These are phyloP conservation scores for Nycticebus coucang DNA, from an alignment of 2,113 vertebrate species.

Conservation along the genomic window DNA sequence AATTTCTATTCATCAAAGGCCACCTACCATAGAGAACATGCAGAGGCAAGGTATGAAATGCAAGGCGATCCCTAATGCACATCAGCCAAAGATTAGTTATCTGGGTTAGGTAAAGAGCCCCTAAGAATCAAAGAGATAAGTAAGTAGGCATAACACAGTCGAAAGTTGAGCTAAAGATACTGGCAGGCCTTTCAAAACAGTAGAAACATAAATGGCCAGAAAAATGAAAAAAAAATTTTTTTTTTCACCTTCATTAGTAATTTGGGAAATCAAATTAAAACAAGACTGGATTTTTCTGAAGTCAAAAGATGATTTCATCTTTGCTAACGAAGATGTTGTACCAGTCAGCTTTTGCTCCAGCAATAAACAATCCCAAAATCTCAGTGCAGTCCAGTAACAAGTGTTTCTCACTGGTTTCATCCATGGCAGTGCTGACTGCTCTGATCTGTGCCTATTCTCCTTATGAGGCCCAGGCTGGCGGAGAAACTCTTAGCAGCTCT, in stretches of 20 bases:
- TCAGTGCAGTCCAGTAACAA: neutral
- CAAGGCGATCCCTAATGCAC: neutral
- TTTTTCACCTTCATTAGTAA: neutral
- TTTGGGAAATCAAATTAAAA: neutral
- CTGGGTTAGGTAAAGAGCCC: rapidly evolving
- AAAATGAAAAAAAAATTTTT: neutral
- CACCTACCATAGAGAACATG: neutral
- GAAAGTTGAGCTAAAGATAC: neutral
- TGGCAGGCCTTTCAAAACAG: neutral
- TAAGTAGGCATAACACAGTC: neutral
- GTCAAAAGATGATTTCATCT: no score
- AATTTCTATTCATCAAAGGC: neutral
- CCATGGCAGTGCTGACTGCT: no score
- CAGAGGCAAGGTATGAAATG: neutral
- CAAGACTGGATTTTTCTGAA: rapidly evolving
- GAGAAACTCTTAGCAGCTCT: neutral
- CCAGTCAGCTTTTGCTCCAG: no score
- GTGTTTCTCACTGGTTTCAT: no score
- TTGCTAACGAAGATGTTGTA: no score
- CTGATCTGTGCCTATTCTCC: no score
- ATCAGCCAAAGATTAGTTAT: neutral
- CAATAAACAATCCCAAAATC: neutral
- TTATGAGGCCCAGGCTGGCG: neutral
- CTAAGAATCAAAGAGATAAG: neutral
- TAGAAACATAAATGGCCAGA: neutral